A percentile compares a stretch with the other conserved stretches of the same genome.
Conservation (phyloP, 2,888 invertebrate species). For the Spicauda simplicius region DNA sequence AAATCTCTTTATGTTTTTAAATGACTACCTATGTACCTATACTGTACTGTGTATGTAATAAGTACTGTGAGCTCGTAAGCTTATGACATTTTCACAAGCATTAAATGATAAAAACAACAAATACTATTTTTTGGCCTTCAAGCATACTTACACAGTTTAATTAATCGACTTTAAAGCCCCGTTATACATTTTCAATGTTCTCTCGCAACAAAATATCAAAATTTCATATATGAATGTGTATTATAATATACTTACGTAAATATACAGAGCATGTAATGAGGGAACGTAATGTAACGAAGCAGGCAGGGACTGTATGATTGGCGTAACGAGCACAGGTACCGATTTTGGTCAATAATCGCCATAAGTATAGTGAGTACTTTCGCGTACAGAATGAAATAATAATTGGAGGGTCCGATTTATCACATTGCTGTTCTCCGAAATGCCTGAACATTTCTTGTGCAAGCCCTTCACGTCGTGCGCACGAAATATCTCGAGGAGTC, state of each 20-base stretch:
- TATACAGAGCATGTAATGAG: constrained; percentile 28
- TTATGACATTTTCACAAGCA: too few species aligned
- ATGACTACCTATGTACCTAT: too few species aligned
- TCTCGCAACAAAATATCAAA: background rate
- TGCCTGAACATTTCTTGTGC: constrained; percentile 78
- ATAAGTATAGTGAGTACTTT: constrained; percentile 79
- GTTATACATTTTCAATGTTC: background rate
- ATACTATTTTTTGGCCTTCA: background rate
- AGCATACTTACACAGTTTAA: background rate
- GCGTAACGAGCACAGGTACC: constrained; percentile 77
- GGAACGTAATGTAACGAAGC: constrained; percentile 31
- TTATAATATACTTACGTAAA: constrained; percentile 8
- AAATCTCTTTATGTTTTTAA: background rate
- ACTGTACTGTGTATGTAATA: too few species aligned
- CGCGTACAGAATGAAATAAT: constrained; percentile 81
- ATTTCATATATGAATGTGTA: background rate
- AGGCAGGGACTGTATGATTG: constrained; percentile 64
- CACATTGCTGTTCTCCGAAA: constrained; percentile 82
- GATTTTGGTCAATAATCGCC: constrained; percentile 81
- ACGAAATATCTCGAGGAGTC: constrained; percentile 78
- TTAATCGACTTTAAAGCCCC: background rate
- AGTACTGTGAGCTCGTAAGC: too few species aligned
- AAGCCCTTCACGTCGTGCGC: constrained; percentile 80
- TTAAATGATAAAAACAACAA: background rate
- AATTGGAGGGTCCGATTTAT: constrained; percentile 83